Base-by-base conservation (phyloP, 2,797 vertebrate species). In the Pygocentrus nattereri region DNA sequence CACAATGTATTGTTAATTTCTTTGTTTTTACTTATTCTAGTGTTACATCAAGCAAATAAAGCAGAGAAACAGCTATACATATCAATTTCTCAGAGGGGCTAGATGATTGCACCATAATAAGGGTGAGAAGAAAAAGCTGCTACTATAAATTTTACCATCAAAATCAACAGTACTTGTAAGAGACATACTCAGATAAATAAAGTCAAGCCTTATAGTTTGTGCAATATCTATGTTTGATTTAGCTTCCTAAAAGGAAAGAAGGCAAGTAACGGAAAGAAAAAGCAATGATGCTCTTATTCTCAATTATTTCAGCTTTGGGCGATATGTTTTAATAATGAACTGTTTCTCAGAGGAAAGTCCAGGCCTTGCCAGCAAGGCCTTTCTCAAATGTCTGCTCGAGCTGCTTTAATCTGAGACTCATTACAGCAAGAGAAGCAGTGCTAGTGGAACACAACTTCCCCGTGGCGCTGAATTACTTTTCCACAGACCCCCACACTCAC, bases 251-350 rank as follows among this genome's bases (percentile, higher is more conserved):
- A 79, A 82, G 52, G 71, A 75, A 69, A n/a, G 82, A 86, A 88
- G 86, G 85, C 69, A 86, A 71, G 67, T 44, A 76, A 78, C 79
- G 78, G 65, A 30, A 68, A n/a, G n/a, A 73, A 76, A 72, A 47
- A 82, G 74, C 38, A 72, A 83, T 86, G 88, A 91, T 82, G 82
- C 84, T 90, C 85, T 86, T 89, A 90, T 91, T 91, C 93, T 92
- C 90, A 89, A 89, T 94, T 90, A 92, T 93, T 93, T 90, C 92
- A 85, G 91, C 93, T 94, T 85, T 91, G 88, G 92, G 93, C 92
- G 85, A 92, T 90, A 93, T 95, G 92, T 94, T 95, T 94, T 94
- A 95, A 94, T 95, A 93, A 95, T 94, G 93, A 94, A 90, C 88
- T 87, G 86, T 89, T 90, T 93, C 91, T 93, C 84, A 82, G 86